Evolutionary conservation across 2,113 vertebrate genomes (phyloP).

Genomic region (Heterochromis multidens): DNA sequence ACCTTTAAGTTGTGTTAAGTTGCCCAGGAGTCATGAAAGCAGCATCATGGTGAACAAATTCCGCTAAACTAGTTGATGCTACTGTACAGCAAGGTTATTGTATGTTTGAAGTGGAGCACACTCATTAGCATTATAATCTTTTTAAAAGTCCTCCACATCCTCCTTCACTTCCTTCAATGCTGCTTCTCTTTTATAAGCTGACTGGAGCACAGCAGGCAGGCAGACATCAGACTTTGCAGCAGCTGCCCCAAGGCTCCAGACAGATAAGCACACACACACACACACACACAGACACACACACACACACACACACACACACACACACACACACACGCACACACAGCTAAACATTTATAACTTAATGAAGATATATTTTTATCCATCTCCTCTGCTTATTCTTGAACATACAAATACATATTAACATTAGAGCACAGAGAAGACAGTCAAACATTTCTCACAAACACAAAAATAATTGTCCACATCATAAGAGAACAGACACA

Average conservation of each 20-base stretch:
- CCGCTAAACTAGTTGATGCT: background rate
- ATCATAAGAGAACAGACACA: constrained; percentile 8
- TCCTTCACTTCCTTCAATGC: constrained; percentile 7
- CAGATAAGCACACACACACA: constrained; percentile 16
- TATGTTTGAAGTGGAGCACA: background rate
- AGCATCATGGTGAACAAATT: background rate
- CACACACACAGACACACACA: background rate
- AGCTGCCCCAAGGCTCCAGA: constrained; percentile 48
- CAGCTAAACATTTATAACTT: background rate
- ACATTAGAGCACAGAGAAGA: background rate
- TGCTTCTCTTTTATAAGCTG: constrained; percentile 37
- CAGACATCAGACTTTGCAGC: constrained; percentile 8
- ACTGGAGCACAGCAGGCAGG: constrained; percentile 39
- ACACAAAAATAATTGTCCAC: background rate
- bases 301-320: background rate
- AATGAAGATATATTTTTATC: background rate
- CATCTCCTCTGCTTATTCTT: background rate
- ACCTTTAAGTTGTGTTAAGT: background rate
- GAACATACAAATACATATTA: background rate
- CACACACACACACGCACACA: background rate
- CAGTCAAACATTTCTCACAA: background rate
- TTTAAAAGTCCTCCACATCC: constrained; percentile 10
- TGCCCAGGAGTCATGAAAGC: background rate
- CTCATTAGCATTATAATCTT: background rate
- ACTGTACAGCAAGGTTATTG: background rate